Conservation (phyloP, 2,888 invertebrate genomes). For the Furcula furcula region DNA sequence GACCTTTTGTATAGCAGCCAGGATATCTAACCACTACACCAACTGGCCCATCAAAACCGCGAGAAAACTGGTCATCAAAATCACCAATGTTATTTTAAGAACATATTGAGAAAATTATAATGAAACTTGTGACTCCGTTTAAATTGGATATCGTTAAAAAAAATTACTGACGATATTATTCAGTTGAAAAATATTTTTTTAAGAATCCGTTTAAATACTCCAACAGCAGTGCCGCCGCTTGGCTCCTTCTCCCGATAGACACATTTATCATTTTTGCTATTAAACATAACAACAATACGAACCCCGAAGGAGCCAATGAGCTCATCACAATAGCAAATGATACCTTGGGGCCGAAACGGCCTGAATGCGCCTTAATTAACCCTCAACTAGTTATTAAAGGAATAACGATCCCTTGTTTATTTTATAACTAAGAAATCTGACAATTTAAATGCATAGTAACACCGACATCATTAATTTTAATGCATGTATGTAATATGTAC, state of each 20-base stretch:
- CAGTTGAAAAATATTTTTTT: slow-evolving; percentile 28
- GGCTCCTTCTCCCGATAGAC: slow-evolving; percentile 52
- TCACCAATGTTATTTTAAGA: too few species aligned
- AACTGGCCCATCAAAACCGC: too few species aligned
- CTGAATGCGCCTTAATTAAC: slow-evolving; percentile 78
- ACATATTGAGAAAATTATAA: too few species aligned
- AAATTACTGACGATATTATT: slow-evolving; percentile 24
- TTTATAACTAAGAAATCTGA: slow-evolving; percentile 35
- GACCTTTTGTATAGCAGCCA: too few species aligned
- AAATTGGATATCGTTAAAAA: too few species aligned
- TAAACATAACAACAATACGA: slow-evolving; percentile 71
- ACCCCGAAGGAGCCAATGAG: slow-evolving; percentile 74
- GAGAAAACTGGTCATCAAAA: too few species aligned
- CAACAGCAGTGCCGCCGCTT: slow-evolving; percentile 8
- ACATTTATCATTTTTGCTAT: slow-evolving; percentile 81
- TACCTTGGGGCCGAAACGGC: slow-evolving; percentile 66
- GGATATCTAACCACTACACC: too few species aligned
- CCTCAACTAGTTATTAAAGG: slow-evolving; percentile 64
- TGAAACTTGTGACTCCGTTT: too few species aligned
- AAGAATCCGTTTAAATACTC: slow-evolving; percentile 31
- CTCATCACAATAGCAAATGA: slow-evolving; percentile 78
- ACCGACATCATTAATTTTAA: slow-evolving; percentile 13
- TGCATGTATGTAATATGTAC: background rate
- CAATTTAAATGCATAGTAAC: slow-evolving; percentile 27
- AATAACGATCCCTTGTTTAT: slow-evolving; percentile 60